phyloP scores from a whole-genome alignment of 30 jellyfish, hydroid and myxozoan genomes.

The Hydractinia echinata region DNA sequence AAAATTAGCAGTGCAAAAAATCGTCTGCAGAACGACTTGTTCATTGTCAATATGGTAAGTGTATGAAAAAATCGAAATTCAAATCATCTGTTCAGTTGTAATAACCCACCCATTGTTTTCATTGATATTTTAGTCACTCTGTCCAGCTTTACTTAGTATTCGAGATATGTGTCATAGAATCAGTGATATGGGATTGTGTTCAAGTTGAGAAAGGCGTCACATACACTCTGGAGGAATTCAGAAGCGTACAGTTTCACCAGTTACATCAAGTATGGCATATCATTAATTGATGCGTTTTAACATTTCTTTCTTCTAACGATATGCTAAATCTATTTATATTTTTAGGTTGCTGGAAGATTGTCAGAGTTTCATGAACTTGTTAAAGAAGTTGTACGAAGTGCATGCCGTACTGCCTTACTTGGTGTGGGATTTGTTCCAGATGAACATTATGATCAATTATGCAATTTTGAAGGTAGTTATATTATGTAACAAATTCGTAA shows the following conservation, averaged over 20 bases:
- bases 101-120: neutral
- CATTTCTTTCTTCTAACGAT: neutral
- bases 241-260: conserved; percentile 70
- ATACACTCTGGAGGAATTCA: conserved; percentile 68
- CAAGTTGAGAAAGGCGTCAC: conserved; percentile 79
- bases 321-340: neutral
- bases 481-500: no score
- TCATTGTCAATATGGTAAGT: conserved; percentile 83
- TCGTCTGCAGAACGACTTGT: conserved; percentile 59
- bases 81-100: neutral
- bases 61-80: neutral
- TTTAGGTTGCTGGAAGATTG: conserved; percentile 63
- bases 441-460: conserved; percentile 56
- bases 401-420: conserved; percentile 88
- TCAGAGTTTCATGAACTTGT: conserved; percentile 89
- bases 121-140: conserved; percentile 53
- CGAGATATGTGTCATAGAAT: conserved; percentile 91
- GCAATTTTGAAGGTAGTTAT: no score
- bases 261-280: conserved; percentile 56
- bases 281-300: neutral
- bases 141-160: conserved; percentile 94
- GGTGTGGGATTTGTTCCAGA: conserved; percentile 97
- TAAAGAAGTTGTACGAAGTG: conserved; percentile 97
- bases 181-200: conserved; percentile 98
- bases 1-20: conserved; percentile 49